These are phyloP conservation scores for Brachionus asplanchnoidis DNA, from an alignment of 1,140 invertebrate species.

Conservation along the genomic window DNA sequence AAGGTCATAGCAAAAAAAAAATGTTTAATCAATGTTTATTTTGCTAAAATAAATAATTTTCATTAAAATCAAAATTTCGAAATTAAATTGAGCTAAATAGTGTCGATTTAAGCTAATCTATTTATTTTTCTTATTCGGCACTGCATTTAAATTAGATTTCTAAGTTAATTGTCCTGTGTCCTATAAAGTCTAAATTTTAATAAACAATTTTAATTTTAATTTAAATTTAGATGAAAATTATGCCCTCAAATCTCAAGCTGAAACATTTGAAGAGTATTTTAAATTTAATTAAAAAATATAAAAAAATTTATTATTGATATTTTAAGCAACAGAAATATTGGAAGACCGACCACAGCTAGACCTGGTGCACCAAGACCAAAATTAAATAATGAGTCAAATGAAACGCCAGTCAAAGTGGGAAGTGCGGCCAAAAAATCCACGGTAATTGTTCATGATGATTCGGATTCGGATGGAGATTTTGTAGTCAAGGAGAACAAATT, in stretches of 20 bases:
- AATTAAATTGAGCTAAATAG: too few species aligned
- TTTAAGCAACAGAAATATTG: conserved; percentile 6
- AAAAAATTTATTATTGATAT: not conserved
- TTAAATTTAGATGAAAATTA: conserved; percentile 29
- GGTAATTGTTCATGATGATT: conserved; percentile 41
- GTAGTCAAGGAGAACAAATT: conserved; percentile 42
- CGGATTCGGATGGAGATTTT: conserved; percentile 40
- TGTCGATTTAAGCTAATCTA: too few species aligned
- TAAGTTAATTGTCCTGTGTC: too few species aligned
- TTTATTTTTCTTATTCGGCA: too few species aligned
- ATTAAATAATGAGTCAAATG: conserved; percentile 1
- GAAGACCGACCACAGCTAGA: conserved; percentile 16
- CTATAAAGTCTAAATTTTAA: too few species aligned
- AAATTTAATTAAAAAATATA: not conserved
- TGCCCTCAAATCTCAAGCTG: not conserved
- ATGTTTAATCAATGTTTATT: too few species aligned
- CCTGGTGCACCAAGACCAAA: conserved; percentile 30
- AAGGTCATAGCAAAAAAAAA: too few species aligned
- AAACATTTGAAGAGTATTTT: conserved; percentile 38
- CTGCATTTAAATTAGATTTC: too few species aligned
- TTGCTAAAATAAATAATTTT: too few species aligned
- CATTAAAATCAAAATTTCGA: too few species aligned
- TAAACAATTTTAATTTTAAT: not conserved
- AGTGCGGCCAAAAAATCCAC: conserved; percentile 44
- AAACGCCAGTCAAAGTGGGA: conserved; percentile 40